These are phyloP conservation scores for Pteropus rufus DNA, from an alignment of 2,797 vertebrate genomes.

Conservation along the genomic window DNA sequence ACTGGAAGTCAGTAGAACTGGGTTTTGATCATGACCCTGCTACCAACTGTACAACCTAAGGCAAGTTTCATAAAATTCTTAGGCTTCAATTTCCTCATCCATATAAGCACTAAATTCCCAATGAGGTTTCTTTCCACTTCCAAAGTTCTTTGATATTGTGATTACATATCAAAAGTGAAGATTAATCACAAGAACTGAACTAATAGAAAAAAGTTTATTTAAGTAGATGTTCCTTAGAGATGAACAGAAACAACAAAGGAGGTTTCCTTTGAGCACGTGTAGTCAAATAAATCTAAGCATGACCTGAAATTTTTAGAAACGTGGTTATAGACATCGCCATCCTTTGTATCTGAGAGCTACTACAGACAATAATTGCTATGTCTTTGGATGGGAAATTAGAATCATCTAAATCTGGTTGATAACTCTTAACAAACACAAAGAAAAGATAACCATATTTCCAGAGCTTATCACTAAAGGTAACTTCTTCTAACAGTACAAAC, in stretches of 20 bases:
- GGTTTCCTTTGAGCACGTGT: not conserved
- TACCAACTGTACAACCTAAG: not conserved
- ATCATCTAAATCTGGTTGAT: not conserved
- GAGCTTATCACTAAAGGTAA: not conserved
- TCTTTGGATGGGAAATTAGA: not conserved
- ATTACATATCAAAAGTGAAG: slow-evolving; percentile 43
- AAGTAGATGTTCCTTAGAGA: not conserved
- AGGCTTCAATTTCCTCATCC: slow-evolving; percentile 15
- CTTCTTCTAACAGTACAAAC: not conserved
- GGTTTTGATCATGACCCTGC: not conserved
- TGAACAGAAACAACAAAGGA: slow-evolving; percentile 7
- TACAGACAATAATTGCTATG: slow-evolving; percentile 3
- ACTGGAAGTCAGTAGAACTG: not conserved
- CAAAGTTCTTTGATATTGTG: slow-evolving; percentile 40
- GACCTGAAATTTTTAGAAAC: slow-evolving; percentile 44
- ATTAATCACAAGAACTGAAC: not conserved
- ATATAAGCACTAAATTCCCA: not conserved
- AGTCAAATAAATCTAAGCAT: slow-evolving; percentile 14
- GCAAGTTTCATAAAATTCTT: not conserved
- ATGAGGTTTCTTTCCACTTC: not conserved
- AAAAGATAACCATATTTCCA: not conserved
- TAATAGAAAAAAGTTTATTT: not conserved
- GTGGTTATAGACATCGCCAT: slow-evolving; percentile 8
- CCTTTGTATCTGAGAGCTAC: slow-evolving; percentile 26
- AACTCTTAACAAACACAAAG: not conserved